Percentiles rank a stretch among this genome's conserved stretches.
Conservation (phyloP, 2,888 invertebrate genomes). For the Pristionchus fissidentatus region DNA sequence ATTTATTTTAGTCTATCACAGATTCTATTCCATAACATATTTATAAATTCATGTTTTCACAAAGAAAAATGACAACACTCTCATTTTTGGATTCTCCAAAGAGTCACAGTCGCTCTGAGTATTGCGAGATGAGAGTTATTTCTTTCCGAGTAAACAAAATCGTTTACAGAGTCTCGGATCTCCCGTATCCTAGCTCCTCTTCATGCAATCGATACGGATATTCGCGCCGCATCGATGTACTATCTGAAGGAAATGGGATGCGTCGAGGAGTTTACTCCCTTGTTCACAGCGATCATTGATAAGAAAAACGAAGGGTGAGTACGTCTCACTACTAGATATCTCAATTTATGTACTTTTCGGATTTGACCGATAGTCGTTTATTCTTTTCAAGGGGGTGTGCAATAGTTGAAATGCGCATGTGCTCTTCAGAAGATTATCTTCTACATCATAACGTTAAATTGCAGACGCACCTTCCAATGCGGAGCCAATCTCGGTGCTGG, state of each 20-base stretch:
- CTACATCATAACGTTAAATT: neutral
- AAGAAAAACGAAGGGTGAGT: neutral
- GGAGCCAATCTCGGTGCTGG: neutral
- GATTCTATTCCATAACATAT: too few species aligned
- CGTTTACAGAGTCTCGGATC: constrained; percentile 3
- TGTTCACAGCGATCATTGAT: too few species aligned
- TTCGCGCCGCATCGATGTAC: neutral
- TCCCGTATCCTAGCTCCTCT: neutral
- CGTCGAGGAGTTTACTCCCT: neutral
- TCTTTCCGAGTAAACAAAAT: neutral
- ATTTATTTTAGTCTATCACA: too few species aligned
- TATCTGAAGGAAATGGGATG: neutral
- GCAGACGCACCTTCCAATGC: neutral
- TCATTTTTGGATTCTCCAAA: neutral
- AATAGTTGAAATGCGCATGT: too few species aligned
- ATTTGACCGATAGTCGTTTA: too few species aligned
- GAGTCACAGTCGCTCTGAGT: neutral
- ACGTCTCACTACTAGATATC: neutral
- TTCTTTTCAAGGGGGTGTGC: too few species aligned
- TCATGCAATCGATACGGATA: neutral
- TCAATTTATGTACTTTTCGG: too few species aligned
- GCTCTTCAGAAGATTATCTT: too few species aligned
- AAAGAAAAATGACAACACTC: too few species aligned
- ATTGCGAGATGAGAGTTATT: neutral
- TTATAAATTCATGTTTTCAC: too few species aligned